Percentiles rank a stretch among this genome's conserved stretches.
Evolutionary conservation across 2,888 invertebrate species (phyloP).

Genomic region (Anagyrus pseudococci): DNA sequence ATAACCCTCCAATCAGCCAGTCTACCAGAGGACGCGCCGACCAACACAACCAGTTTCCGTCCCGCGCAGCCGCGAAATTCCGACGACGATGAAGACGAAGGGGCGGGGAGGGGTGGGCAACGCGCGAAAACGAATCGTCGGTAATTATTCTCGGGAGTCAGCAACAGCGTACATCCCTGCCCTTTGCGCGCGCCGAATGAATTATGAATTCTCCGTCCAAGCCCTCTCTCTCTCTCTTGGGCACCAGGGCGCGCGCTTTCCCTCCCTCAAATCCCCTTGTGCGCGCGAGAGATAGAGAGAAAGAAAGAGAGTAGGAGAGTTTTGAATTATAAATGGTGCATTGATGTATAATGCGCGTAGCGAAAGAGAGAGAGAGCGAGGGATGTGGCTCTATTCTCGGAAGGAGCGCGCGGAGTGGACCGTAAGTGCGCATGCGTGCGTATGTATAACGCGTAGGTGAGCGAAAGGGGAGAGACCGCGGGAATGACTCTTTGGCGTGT

Average conservation of each 20-base stretch:
- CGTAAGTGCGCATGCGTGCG: not conserved
- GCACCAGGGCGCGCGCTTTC: not conserved
- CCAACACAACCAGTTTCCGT: too few species aligned
- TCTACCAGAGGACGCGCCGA: not conserved
- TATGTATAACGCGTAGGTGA: not conserved
- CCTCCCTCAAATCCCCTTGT: not conserved
- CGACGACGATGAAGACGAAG: too few species aligned
- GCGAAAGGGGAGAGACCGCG: conserved; percentile 3
- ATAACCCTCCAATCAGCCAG: conserved; percentile 20
- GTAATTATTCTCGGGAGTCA: conserved; percentile 30
- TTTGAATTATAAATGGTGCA: conserved; percentile 35
- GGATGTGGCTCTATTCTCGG: conserved; percentile 14
- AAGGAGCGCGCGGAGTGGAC: conserved; percentile 10
- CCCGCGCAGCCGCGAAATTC: too few species aligned
- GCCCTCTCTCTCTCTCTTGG: not conserved
- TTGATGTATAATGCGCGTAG: conserved; percentile 8
- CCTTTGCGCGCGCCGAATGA: conserved; percentile 13
- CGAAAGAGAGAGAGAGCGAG: too few species aligned
- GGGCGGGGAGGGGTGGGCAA: too few species aligned
- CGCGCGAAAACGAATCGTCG: conserved; percentile 20
- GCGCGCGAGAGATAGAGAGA: too few species aligned
- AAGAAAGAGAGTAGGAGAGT: too few species aligned
- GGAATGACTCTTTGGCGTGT: conserved; percentile 1
- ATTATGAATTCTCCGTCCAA: conserved; percentile 23
- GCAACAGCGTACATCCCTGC: too few species aligned